These are phyloP conservation scores for Drosophila kepulauana DNA, from an alignment of 1,140 invertebrate genomes.

Conservation along the genomic window DNA sequence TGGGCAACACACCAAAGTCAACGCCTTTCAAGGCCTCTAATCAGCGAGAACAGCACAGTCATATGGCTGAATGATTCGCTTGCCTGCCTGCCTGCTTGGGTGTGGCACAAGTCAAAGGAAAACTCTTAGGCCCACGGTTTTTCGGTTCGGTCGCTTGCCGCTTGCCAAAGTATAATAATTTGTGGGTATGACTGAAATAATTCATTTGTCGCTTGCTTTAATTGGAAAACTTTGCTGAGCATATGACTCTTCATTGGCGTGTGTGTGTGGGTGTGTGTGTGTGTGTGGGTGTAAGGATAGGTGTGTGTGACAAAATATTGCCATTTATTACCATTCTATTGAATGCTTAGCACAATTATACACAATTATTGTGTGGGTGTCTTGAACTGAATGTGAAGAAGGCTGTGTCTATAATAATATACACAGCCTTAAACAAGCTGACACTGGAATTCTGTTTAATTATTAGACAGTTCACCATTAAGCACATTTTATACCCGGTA, in stretches of 20 bases:
- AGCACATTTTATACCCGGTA: no score
- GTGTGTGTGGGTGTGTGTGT: background rate
- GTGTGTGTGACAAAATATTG: constrained; percentile 14
- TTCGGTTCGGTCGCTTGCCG: background rate
- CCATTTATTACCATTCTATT: constrained; percentile 43
- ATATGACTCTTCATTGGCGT: background rate
- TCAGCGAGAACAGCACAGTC: constrained; percentile 34
- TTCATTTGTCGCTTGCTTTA: constrained; percentile 57
- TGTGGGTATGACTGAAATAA: constrained; percentile 47
- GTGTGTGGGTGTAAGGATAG: background rate
- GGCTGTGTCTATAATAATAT: no score
- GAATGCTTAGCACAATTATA: constrained; percentile 32
- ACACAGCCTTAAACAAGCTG: background rate
- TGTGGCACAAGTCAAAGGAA: background rate
- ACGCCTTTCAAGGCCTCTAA: constrained; percentile 21
- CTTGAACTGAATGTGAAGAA: no score
- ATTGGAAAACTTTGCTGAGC: constrained; percentile 70
- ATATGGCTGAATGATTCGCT: constrained; percentile 34
- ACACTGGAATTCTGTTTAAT: background rate
- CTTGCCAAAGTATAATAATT: constrained; percentile 11
- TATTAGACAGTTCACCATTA: background rate
- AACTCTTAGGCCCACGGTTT: background rate
- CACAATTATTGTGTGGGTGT: background rate
- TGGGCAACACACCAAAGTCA: constrained; percentile 1
- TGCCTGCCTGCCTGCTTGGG: background rate